A percentile compares a stretch with the other conserved stretches of the same genome.
Conservation (phyloP, 2,797 vertebrate species). For the Brotula barbata region DNA sequence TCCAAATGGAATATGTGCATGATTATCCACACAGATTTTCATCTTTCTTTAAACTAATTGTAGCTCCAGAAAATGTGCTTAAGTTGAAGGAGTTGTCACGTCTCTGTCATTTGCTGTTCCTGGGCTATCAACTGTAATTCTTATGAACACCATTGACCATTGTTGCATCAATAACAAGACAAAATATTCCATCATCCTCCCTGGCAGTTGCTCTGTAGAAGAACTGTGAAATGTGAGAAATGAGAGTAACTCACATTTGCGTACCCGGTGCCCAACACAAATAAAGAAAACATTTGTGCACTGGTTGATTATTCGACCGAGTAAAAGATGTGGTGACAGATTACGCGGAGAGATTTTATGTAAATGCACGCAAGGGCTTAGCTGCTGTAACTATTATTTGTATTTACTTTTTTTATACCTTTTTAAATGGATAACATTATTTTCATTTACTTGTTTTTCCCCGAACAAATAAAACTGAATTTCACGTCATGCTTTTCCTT, state of each 20-base stretch:
- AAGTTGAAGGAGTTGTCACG: neutral
- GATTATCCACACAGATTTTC: neutral
- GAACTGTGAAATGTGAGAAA: neutral
- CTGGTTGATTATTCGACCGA: neutral
- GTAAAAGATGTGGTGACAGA: neutral
- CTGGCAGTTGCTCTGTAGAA: neutral
- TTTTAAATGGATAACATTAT: slow-evolving; percentile 64
- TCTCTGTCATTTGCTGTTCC: neutral
- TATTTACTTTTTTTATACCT: slow-evolving; percentile 70
- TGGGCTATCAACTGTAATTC: no score
- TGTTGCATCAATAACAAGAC: neutral
- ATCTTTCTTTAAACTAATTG: neutral
- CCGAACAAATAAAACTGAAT: slow-evolving; percentile 58
- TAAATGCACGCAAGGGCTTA: slow-evolving; percentile 66
- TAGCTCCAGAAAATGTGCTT: neutral
- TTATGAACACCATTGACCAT: neutral
- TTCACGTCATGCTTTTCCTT: slow-evolving; percentile 34
- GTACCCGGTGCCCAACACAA: neutral
- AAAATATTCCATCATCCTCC: neutral
- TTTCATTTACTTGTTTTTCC: slow-evolving; percentile 52
- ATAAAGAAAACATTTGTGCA: neutral
- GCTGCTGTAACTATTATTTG: slow-evolving; percentile 61
- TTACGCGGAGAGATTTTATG: neutral
- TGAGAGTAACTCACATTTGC: neutral
- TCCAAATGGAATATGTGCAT: neutral